Evolutionary conservation across 1,140 invertebrate species (phyloP).

Genomic region (Nephila pilipes): DNA sequence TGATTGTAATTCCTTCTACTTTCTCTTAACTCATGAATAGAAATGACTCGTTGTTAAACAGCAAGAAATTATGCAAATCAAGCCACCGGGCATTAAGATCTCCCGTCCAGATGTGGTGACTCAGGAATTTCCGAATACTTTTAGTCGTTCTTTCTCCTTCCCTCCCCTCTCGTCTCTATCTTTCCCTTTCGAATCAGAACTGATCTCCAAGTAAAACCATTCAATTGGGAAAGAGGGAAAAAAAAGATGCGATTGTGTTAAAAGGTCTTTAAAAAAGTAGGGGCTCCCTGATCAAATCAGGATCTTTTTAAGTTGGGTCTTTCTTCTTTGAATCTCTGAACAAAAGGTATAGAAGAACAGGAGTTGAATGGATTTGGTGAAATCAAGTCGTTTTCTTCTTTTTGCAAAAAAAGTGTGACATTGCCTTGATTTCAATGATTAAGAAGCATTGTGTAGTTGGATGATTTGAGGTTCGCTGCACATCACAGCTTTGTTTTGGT

Average conservation of each 20-base stretch:
- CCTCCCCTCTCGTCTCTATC: not conserved
- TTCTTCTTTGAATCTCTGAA: slow-evolving; percentile 23
- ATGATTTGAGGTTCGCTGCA: too few relatives aligned
- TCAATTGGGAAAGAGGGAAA: not conserved
- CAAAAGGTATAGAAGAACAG: not conserved
- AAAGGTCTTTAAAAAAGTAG: slow-evolving; percentile 5
- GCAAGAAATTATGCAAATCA: slow-evolving; percentile 42
- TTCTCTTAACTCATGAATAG: slow-evolving; percentile 30
- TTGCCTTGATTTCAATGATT: not conserved
- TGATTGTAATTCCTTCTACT: slow-evolving; percentile 3
- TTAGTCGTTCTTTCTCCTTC: not conserved
- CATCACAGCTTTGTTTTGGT: too few relatives aligned
- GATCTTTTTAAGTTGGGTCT: not conserved
- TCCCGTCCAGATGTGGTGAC: slow-evolving; percentile 29
- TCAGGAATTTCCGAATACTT: slow-evolving; percentile 19
- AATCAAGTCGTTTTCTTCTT: not conserved
- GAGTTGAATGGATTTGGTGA: not conserved
- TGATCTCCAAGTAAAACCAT: not conserved
- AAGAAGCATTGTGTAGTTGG: not conserved
- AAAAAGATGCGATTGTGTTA: slow-evolving; percentile 18
- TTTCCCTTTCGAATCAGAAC: not conserved
- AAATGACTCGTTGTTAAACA: slow-evolving; percentile 35
- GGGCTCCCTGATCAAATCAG: slow-evolving; percentile 22
- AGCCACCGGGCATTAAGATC: slow-evolving; percentile 37
- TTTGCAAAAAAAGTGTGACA: not conserved